Evolutionary conservation across 2,113 vertebrate species (phyloP).

Genomic region (Glaucidium brasilianum): DNA sequence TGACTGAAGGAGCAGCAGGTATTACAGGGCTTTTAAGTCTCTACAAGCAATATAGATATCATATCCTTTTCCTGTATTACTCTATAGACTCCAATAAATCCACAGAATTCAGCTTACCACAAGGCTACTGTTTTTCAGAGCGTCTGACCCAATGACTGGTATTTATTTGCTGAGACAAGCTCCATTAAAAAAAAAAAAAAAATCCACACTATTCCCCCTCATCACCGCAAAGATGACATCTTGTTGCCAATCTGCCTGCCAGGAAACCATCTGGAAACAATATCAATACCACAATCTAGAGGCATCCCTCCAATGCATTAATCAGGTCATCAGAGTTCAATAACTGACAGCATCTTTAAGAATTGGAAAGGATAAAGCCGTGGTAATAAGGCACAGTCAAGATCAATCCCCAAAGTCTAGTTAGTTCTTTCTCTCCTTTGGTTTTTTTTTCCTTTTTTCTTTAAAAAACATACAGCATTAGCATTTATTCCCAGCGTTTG

Average conservation of each 20-base stretch:
- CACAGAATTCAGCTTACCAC: constrained; percentile 28
- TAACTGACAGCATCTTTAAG: constrained; percentile 28
- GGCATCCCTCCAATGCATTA: constrained; percentile 36
- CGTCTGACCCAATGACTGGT: not conserved
- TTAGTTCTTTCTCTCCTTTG: not conserved
- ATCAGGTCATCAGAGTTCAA: constrained; percentile 47
- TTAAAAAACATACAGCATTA: not conserved
- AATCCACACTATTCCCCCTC: not conserved
- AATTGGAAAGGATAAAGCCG: not conserved
- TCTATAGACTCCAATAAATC: constrained; percentile 15
- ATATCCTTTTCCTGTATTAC: not conserved
- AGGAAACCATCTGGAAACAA: constrained; percentile 43
- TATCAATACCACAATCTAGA: constrained; percentile 33
- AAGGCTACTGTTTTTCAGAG: constrained; percentile 47
- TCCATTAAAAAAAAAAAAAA: not conserved
- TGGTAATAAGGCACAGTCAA: not conserved
- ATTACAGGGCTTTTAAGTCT: constrained; percentile 6
- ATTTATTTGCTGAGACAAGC: constrained; percentile 46
- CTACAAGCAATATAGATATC: constrained; percentile 32
- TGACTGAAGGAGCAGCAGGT: not conserved
- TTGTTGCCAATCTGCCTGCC: constrained; percentile 28
- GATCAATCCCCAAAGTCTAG: not conserved
- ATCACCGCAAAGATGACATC: constrained; percentile 15
- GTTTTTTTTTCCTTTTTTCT: not conserved
- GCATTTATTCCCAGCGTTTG: not conserved